phyloP scores from a whole-genome alignment of 2,113 vertebrate genomes.

The Bagarius yarrelli region DNA sequence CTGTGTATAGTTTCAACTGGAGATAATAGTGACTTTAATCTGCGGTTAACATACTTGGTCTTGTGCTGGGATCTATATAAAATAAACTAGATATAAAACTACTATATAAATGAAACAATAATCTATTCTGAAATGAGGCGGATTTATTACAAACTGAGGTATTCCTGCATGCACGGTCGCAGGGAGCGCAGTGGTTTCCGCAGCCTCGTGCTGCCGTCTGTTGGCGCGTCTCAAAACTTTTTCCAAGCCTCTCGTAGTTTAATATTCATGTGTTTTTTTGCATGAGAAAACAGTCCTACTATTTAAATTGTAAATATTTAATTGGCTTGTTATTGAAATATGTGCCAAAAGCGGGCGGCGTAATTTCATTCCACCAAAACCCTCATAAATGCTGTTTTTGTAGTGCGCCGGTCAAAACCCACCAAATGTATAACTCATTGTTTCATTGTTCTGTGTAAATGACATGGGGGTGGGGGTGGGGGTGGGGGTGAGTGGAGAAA shows the following conservation, averaged over 20 bases:
- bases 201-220: no score
- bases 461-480: background rate
- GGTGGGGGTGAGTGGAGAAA: background rate
- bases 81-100: background rate
- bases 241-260: no score
- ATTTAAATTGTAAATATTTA: background rate
- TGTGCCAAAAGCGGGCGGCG: background rate
- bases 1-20: no score
- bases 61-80: no score
- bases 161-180: no score
- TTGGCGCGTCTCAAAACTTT: no score
- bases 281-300: no score
- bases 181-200: no score
- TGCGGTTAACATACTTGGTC: no score
- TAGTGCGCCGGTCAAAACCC: background rate
- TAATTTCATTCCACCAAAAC: conserved; percentile 3
- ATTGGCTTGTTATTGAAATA: background rate
- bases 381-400: background rate
- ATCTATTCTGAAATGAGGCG: background rate
- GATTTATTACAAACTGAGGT: no score
- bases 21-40: no score
- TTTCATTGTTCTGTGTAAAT: conserved; percentile 29
- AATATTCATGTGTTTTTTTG: no score
- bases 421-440: conserved; percentile 25
- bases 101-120: background rate